Evolutionary conservation across 1,140 invertebrate species (phyloP).

Genomic region (Anoplophora glabripennis): DNA sequence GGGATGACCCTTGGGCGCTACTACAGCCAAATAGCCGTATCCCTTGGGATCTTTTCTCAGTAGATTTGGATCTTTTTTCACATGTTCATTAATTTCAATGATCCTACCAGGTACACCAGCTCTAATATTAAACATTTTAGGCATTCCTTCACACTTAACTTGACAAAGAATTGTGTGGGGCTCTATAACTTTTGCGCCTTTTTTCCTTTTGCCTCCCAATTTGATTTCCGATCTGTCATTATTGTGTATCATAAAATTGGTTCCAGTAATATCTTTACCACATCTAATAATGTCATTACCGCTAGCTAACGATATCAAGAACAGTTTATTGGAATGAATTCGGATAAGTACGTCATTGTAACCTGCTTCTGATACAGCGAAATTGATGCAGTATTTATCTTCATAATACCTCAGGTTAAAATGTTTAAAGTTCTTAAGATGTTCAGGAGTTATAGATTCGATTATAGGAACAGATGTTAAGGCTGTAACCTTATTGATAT

Average conservation of each 20-base stretch:
- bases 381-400: constrained; percentile 8
- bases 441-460: neutral
- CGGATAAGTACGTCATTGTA: constrained; percentile 3
- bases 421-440: neutral
- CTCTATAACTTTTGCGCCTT: neutral
- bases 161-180: constrained; percentile 12
- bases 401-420: constrained; percentile 8
- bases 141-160: constrained; percentile 2
- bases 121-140: constrained; percentile 3
- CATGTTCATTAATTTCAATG: constrained; percentile 5
- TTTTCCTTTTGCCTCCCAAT: constrained; percentile 3
- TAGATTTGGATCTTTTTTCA: constrained; percentile 12
- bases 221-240: neutral
- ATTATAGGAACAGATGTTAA: neutral
- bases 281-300: neutral
- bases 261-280: constrained; percentile 1
- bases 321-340: constrained; percentile 11
- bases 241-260: constrained; percentile 7
- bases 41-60: constrained; percentile 10
- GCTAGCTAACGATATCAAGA: constrained; percentile 1
- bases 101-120: constrained; percentile 1
- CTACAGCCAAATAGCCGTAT: constrained; percentile 4
- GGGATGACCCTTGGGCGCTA: constrained; percentile 2
- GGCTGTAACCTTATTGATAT: no score
- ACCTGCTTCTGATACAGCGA: neutral